Evolutionary conservation across 1,140 invertebrate genomes (phyloP).

Genomic region (Magallana gigas): DNA sequence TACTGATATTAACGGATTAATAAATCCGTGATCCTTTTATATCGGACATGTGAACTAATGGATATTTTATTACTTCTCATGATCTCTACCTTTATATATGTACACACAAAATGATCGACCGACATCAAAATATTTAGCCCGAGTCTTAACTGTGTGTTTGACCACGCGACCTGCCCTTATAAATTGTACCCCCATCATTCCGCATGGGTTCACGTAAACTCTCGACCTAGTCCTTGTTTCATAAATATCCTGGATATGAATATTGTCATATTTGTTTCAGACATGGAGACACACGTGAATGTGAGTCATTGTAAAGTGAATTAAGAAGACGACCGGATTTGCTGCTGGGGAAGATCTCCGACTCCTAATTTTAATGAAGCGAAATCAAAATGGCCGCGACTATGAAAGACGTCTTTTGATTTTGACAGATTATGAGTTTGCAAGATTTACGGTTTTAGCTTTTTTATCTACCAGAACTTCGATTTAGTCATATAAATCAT

Average conservation of each 20-base stretch:
- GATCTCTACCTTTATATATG: no score
- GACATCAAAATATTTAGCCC: not conserved
- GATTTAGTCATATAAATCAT: not conserved
- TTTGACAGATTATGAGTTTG: not conserved
- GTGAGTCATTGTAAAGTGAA: not conserved
- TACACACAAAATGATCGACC: not conserved
- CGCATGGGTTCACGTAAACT: constrained; percentile 3
- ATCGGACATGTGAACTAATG: not conserved
- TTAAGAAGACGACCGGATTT: not conserved
- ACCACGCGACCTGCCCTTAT: not conserved
- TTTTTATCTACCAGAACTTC: not conserved
- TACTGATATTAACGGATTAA: not conserved
- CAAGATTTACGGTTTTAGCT: not conserved
- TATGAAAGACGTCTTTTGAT: not conserved
- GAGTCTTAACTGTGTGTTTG: not conserved
- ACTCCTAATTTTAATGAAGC: constrained; percentile 10
- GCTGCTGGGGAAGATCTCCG: constrained; percentile 16
- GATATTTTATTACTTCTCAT: not conserved
- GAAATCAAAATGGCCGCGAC: not conserved
- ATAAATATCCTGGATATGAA: not conserved
- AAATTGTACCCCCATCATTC: not conserved
- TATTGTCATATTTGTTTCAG: constrained; percentile 32
- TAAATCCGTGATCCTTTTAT: not conserved
- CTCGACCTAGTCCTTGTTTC: not conserved
- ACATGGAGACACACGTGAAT: not conserved